Base-by-base conservation (phyloP, 2,888 invertebrate genomes). In the Ditula angustiorana region DNA sequence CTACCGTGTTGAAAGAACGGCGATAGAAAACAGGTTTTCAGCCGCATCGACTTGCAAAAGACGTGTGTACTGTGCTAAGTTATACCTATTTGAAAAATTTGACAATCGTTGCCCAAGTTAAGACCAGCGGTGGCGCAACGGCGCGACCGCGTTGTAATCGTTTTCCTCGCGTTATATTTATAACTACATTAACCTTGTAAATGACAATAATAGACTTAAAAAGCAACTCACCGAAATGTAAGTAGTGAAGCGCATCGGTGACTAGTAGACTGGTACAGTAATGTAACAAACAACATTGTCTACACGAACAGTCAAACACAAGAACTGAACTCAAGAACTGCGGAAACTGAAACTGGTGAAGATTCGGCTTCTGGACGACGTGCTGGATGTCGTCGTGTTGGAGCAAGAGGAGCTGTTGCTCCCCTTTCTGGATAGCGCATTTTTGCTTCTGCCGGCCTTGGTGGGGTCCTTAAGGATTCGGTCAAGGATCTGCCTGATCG, bases 401-500 rank as follows among this genome's bases (percentile, higher is more conserved):
- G 85, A 76, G 0, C 86, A 87, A 1, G 78, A 78, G 30, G 81
- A 84, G 68, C 76, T 80, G 58, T 76, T 76, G 63, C 83, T 83
- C 47, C 74, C 75, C 66, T 87, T 85, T 49, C 89, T 82, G 8
- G 84, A 82, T 7, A 89, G 73, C 0, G 71, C 81, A 74, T 81
- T 80, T 69, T 81, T 84, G n/a, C 71, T 73, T 52, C 72, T 72
- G 69, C 70, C 73, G 21, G 72, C 70, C 28, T 71, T 79, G 67
- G 73, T 82, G n/a, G 77, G 69, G 37, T 92, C 91, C 60, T 92
- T 93, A 71, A 95, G 85, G 64, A 95, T 81, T 63, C 93, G 92
- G 75, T 95, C 95, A 73, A 95, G 82, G 73, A 95, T 93, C 82
- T 95, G 95, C 66, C 95, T 93, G 74, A 95, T 95, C 47, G 95